Percentiles rank a stretch among this genome's conserved stretches.
Conservation (phyloP, 2,113 vertebrate genomes). For the Tyrannus savana region DNA sequence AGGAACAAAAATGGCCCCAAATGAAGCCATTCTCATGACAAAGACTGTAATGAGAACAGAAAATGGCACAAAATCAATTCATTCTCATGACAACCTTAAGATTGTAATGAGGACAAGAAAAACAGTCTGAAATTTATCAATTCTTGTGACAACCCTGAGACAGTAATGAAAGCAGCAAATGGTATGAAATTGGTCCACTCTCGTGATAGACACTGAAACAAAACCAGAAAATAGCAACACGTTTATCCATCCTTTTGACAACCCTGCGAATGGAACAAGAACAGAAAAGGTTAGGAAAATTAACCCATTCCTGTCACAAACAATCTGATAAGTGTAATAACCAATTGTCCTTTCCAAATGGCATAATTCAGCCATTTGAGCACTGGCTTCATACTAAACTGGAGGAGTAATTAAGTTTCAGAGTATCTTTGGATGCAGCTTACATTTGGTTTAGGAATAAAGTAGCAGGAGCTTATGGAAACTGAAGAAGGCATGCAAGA, state of each 20-base stretch:
- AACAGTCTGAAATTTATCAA: slow-evolving; percentile 82
- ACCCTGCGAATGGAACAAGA: slow-evolving; percentile 53
- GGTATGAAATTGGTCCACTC: slow-evolving; percentile 74
- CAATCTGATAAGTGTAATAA: slow-evolving; percentile 50
- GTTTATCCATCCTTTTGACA: slow-evolving; percentile 68
- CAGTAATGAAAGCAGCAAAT: slow-evolving; percentile 75
- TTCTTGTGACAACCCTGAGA: slow-evolving; percentile 80
- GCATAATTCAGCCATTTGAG: slow-evolving; percentile 5
- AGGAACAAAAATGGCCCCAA: slow-evolving; percentile 69
- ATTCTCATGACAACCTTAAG: slow-evolving; percentile 79
- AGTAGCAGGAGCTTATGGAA: background rate
- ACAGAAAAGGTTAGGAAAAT: slow-evolving; percentile 70
- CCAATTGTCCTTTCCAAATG: slow-evolving; percentile 46
- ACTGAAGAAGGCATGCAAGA: background rate
- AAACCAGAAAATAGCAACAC: slow-evolving; percentile 67
- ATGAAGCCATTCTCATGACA: slow-evolving; percentile 77
- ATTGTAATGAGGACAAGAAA: slow-evolving; percentile 82
- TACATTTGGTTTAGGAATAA: slow-evolving; percentile 1
- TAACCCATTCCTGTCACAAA: slow-evolving; percentile 73
- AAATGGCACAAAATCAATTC: slow-evolving; percentile 77
- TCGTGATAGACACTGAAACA: slow-evolving; percentile 69
- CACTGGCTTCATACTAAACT: background rate
- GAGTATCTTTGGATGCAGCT: slow-evolving; percentile 10
- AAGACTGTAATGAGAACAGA: slow-evolving; percentile 76
- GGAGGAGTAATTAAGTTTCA: slow-evolving; percentile 58